Evolutionary conservation across 2,113 vertebrate genomes (phyloP), one percentile per base, ranked within the genome.

Genomic region (Sterrhoptilus dennistouni): DNA sequence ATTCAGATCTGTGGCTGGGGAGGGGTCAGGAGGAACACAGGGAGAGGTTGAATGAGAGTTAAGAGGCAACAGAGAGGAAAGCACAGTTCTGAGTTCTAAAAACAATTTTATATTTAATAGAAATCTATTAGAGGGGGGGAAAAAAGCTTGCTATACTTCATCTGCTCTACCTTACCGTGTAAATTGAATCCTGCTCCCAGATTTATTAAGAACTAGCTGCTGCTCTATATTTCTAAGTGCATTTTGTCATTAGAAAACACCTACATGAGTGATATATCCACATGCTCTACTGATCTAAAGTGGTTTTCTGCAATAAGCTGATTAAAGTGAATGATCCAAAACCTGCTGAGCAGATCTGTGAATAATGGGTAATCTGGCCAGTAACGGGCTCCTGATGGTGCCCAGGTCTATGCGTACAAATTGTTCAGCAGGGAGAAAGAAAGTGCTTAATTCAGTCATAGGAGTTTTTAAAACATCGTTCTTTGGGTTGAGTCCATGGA

Each of bases 81-180:
- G 11, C 45, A 70, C 23, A 40, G 2, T 38, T 76, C 50, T 82
- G 2, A 7, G n/a, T 70, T 45, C 50, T 59, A 29, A 78, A 78
- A 81, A 23, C 8, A 70, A 71, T 50, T 77, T 86, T 81, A 14
- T 40, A 42, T 76, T 77, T 53, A 57, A 14, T 22, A 53, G 21
- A 79, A 19, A 82, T 6, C 25, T 56, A 3, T 54, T 28, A 3
- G 27, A 3, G 18, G 8, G 7, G 7, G 0, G 0, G 1, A 0
- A 2, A 4, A 14, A 47, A 71, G 9, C 14, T 75, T 45, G 5
- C 57, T 79, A 9, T 27, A 16, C 40, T 89, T 94, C 33, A 63
- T 63, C 53, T 89, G 40, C 16, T 89, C 42, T 83, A 28, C n/a
- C 25, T 80, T 47, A 72, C 59, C 50, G 87, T 83, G 57, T 56